Evolutionary conservation across 2,888 invertebrate genomes (phyloP), one percentile per base, ranked within the genome.

Genomic region (Philonicus albiceps): DNA sequence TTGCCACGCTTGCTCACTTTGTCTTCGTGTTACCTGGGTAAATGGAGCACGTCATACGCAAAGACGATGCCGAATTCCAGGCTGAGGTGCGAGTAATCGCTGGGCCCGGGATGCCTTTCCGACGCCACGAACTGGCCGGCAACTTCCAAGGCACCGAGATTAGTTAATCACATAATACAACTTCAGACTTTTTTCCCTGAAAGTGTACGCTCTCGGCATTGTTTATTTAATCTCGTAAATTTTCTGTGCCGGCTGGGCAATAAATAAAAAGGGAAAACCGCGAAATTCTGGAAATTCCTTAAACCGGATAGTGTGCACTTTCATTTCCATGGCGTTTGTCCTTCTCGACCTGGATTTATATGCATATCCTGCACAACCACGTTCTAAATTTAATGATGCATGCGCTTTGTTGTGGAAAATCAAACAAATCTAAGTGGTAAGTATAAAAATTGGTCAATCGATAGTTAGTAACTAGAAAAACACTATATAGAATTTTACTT

Each of bases 1-100:
- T 87, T 87, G 86, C 86, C 86, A 87, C 87, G 86, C 86, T 87
- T 87, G 87, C 74, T 31, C 73, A 86, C 86, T 86, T 80, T 80
- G 74, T 86, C 73, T 73, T 84, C 64, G 34, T 22, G 73, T 40
- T 84, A 43, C 84, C 84, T 73, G 84, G 27, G 11, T 55, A 55
- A 83, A 83, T 83, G 81, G 55, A 83, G 81, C 53, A 31, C 81
- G 55, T 81, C 55, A 81, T 55, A 43, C 40, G 76, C 76, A 22
- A 34, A 27, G 19, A 55, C 34, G 43, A 55, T 19, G 34, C 55
- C 55, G 81, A 34, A 81, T 64, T 64, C 53, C 64, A 34, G 27
- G 81, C 22, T 27, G 81, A 81, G 81, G 81, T 81, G 81, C 64
- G 55, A 81, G 81, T 55, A 81, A 81, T 81, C 64, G 64, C 43